These are phyloP conservation scores for Pachyseris speciosa DNA, from an alignment of 64 coral and sea anemone genomes.

Conservation along the genomic window DNA sequence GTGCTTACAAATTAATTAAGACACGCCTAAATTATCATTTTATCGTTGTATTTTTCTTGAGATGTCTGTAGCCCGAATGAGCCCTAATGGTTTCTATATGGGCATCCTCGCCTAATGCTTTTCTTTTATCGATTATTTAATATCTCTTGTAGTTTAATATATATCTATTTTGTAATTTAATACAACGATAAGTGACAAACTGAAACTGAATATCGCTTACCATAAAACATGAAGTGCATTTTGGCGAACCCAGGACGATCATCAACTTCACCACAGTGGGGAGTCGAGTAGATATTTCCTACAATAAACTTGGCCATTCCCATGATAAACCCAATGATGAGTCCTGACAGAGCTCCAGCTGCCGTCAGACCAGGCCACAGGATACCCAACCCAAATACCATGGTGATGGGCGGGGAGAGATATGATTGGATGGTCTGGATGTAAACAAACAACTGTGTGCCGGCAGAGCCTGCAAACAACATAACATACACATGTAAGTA, in stretches of 20 bases:
- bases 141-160: too few relatives aligned
- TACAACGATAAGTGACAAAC: too few relatives aligned
- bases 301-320: conserved; percentile 86
- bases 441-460: conserved; percentile 84
- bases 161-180: too few relatives aligned
- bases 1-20: too few relatives aligned
- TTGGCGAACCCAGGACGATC: conserved; percentile 82
- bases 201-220: too few relatives aligned
- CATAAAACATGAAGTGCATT: conserved; percentile 96
- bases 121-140: too few relatives aligned
- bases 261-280: conserved; percentile 72
- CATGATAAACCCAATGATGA: conserved; percentile 70
- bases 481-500: too few relatives aligned
- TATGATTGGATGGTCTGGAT: conserved; percentile 93
- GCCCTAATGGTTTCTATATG: too few relatives aligned
- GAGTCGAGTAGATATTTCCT: conserved; percentile 75
- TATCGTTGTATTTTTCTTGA: too few relatives aligned
- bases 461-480: conserved; percentile 53
- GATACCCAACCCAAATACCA: conserved; percentile 87
- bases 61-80: too few relatives aligned
- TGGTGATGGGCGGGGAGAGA: conserved; percentile 84
- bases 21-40: too few relatives aligned
- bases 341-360: conserved; percentile 72
- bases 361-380: conserved; percentile 86
- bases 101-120: too few relatives aligned